These are phyloP conservation scores for Phalacrocorax carbo DNA, from an alignment of 2,113 vertebrate genomes.

Conservation along the genomic window DNA sequence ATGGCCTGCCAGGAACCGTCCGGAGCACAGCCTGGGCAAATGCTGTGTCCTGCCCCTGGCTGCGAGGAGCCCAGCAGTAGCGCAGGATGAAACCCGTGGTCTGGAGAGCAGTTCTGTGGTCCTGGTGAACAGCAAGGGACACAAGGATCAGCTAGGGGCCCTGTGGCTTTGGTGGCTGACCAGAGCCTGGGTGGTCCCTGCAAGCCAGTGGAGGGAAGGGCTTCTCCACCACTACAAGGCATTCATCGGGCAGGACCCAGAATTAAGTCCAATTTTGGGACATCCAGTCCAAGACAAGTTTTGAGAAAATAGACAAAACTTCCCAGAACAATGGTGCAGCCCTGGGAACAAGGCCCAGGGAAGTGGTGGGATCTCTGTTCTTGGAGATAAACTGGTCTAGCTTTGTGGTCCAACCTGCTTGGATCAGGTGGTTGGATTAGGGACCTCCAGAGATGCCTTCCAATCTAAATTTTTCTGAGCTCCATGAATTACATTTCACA, in stretches of 20 bases:
- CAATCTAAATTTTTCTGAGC: neutral
- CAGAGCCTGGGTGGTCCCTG: neutral
- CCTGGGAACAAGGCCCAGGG: neutral
- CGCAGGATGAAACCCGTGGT: neutral
- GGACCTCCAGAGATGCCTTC: neutral
- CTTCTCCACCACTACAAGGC: neutral
- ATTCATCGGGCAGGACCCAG: neutral
- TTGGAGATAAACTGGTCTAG: neutral
- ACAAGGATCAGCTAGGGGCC: neutral
- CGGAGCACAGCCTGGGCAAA: neutral
- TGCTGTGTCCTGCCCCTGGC: neutral
- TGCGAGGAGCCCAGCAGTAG: neutral
- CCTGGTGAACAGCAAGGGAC: neutral
- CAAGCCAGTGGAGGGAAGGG: neutral
- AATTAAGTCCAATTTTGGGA: neutral
- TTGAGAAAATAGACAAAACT: neutral
- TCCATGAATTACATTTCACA: neutral
- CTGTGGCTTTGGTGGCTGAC: neutral
- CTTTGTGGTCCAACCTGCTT: neutral
- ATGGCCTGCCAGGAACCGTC: neutral
- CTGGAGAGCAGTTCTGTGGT: neutral
- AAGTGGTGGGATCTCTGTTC: neutral
- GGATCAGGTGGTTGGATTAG: neutral
- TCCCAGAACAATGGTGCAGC: neutral
- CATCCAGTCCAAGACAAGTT: neutral